Evolutionary conservation across 2,797 vertebrate genomes (phyloP).

Genomic region (Potorous gilbertii): DNA sequence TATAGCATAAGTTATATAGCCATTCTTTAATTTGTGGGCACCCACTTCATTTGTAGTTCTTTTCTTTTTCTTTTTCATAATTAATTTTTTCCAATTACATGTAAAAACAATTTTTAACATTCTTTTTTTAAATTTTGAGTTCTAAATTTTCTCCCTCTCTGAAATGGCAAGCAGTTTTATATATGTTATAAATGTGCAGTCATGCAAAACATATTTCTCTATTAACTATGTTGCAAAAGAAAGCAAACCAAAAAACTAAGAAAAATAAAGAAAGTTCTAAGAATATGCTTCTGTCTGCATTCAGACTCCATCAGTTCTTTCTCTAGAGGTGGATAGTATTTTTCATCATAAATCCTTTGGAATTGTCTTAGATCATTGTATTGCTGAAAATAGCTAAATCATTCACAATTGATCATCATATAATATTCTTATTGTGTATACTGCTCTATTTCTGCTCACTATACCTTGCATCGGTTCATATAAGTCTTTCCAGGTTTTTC

Average conservation of each 20-base stretch:
- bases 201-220: neutral
- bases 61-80: neutral
- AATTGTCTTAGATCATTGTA: neutral
- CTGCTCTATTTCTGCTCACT: neutral
- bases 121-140: neutral
- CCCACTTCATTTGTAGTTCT: neutral
- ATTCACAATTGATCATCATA: neutral
- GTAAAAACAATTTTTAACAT: neutral
- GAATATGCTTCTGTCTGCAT: neutral
- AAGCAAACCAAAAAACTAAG: neutral
- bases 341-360: neutral
- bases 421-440: neutral
- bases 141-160: neutral
- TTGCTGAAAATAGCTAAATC: neutral
- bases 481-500: neutral
- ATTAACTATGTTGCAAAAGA: neutral
- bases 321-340: neutral
- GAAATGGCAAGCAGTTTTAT: neutral
- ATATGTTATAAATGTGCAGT: neutral
- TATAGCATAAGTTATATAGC: neutral
- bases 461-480: neutral
- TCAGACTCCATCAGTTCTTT: neutral
- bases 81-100: neutral
- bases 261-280: neutral
- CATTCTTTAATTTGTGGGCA: neutral